Conservation (phyloP, 1,140 invertebrate species). For the Drosophila rhopaloa region DNA sequence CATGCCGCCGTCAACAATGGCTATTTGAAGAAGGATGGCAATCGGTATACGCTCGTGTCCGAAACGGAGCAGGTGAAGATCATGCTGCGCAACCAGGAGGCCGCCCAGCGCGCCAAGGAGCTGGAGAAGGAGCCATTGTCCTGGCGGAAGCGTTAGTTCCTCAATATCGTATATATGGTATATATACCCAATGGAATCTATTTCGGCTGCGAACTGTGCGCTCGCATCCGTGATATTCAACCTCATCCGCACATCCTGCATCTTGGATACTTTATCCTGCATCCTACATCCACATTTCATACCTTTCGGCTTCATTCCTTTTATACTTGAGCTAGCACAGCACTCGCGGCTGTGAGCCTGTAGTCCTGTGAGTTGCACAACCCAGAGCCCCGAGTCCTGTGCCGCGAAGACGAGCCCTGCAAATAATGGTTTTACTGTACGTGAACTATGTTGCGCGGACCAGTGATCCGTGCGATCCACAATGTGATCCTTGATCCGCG, state of each 20-base stretch:
- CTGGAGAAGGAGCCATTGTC: conserved; percentile 68
- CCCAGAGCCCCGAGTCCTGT: conserved; percentile 17
- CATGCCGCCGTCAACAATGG: conserved; percentile 59
- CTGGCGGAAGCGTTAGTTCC: conserved; percentile 61
- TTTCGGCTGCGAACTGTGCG: not conserved
- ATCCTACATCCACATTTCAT: not conserved
- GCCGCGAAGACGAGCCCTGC: conserved; percentile 1
- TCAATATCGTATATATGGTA: not conserved
- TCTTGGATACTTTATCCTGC: not conserved
- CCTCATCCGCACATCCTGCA: no score
- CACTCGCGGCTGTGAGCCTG: conserved; percentile 22
- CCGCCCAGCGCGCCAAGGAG: conserved; percentile 61
- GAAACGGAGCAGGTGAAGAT: conserved; percentile 62
- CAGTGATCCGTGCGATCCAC: not conserved
- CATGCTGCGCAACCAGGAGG: conserved; percentile 58
- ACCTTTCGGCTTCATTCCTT: conserved; percentile 1
- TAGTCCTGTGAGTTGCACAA: not conserved
- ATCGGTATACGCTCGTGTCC: conserved; percentile 57
- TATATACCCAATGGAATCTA: not conserved
- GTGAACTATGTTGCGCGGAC: not conserved
- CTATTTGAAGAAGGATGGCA: conserved; percentile 63
- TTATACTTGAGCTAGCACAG: conserved; percentile 30
- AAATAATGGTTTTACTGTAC: conserved; percentile 25
- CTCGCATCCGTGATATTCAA: no score
- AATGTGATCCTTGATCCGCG: not conserved